phyloP scores from a whole-genome alignment of 2,113 vertebrate genomes.

The Dermatemys mawii region DNA sequence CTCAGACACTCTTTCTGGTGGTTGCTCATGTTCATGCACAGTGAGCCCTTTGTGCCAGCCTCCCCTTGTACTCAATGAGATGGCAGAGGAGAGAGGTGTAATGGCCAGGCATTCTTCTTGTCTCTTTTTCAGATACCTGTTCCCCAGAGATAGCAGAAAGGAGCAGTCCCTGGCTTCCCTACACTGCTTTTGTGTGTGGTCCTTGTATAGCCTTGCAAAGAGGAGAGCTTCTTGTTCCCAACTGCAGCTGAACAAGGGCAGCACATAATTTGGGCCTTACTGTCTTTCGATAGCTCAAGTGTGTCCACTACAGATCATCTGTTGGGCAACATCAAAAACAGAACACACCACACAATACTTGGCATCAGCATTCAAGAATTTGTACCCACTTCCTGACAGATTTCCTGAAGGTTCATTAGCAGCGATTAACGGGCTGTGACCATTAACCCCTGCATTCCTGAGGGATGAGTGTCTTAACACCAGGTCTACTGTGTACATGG shows the following conservation, averaged over 20 bases:
- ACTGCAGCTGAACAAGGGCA: background rate
- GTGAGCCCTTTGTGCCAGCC: background rate
- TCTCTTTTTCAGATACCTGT: slow-evolving; percentile 6
- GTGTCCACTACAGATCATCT: background rate
- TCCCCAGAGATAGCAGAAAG: slow-evolving; percentile 18
- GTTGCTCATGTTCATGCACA: background rate
- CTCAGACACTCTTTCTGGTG: background rate
- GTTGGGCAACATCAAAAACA: slow-evolving; percentile 64
- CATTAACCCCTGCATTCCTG: slow-evolving; percentile 81
- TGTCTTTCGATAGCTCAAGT: slow-evolving; percentile 16
- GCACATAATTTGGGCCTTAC: background rate
- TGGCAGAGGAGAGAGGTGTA: background rate
- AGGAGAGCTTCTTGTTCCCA: background rate
- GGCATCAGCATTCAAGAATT: slow-evolving; percentile 77
- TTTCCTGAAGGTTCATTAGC: slow-evolving; percentile 76
- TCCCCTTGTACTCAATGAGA: background rate
- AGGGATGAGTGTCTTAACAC: slow-evolving; percentile 66
- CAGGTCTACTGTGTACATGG: slow-evolving; percentile 61
- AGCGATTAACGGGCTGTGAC: slow-evolving; percentile 72
- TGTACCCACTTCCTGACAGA: slow-evolving; percentile 74
- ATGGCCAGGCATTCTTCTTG: background rate
- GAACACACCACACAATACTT: slow-evolving; percentile 55
- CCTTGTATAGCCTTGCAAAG: background rate
- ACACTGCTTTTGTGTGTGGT: accelerated
- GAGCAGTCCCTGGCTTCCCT: background rate